Base-by-base conservation (phyloP, 2,888 invertebrate species). In the Ophion obscuratus region DNA sequence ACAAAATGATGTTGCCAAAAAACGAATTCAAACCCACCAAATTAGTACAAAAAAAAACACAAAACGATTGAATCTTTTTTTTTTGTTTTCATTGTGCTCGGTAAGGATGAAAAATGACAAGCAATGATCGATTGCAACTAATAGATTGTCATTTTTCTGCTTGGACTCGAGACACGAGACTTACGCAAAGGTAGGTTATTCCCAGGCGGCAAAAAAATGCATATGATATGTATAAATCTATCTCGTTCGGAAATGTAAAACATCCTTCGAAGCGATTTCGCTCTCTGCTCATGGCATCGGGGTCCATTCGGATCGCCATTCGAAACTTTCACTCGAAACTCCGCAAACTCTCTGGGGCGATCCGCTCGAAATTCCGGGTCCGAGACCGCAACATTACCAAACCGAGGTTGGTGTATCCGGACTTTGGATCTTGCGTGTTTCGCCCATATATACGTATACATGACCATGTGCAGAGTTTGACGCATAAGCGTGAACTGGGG, bases 271-370 rank as follows among this genome's bases (percentile, higher is more conserved):
- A 36, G 57, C 70, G 62, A 40, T 62, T 24, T 20, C 36, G 66
- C 68, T 31, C 36, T n/a, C 66, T 27, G 47, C 27, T 47, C 5
- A 68, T 59, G 47, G 62, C 68, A 59, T 24, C 73, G 44, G 47
- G 47, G 24, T 59, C 68, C 68, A 70, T 59, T 79, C 66, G 75
- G 71, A 36, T 77, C 71, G 57, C 67, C 81, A 20, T 66, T 77
- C 71, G 76, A 85, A 82, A 85, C 85, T 85, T 85, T 85, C 85
- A 76, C 85, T 85, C 82, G 85, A 82, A 85, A 79, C 85, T 79
- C 79, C 66, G 76, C 74, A 40, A 79, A 79, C 70, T 66, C 44
- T 62, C 24, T n/a, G 40, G 70, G 11, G 66, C 66, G 73, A 67
- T 71, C 79, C 71, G 67, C 76, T 73, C 82, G 85, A 79, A 76